phyloP scores from a whole-genome alignment of 2,797 vertebrate genomes.

The Mallotus villosus region DNA sequence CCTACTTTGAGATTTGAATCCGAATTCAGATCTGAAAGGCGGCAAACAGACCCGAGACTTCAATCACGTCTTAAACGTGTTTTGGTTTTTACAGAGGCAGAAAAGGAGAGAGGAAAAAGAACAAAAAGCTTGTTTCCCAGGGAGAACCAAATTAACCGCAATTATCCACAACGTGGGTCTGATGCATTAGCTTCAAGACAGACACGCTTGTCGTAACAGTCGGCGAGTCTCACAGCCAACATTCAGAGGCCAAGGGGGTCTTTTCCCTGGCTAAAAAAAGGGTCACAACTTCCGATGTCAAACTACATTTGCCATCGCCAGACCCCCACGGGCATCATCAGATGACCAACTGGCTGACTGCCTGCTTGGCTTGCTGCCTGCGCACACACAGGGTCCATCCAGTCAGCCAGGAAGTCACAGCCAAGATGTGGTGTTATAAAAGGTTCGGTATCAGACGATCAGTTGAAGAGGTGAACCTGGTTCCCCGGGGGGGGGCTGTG shows the following conservation, averaged over 20 bases:
- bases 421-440: background rate
- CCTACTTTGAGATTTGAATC: background rate
- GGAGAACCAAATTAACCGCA: background rate
- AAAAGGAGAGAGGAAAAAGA: background rate
- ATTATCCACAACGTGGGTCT: background rate
- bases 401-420: background rate
- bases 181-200: background rate
- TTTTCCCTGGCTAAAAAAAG: conserved; percentile 15
- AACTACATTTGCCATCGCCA: conserved; percentile 1
- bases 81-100: too few species aligned
- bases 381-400: background rate
- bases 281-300: conserved; percentile 15
- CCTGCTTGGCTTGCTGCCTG: background rate
- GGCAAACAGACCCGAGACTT: background rate
- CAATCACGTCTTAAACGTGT: background rate
- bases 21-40: background rate
- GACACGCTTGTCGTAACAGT: background rate
- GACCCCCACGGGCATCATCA: background rate
- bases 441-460: too few species aligned
- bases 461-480: background rate
- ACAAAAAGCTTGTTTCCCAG: background rate
- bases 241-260: background rate
- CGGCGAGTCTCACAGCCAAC: background rate
- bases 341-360: background rate
- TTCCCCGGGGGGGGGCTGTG: background rate